Evolutionary conservation across 2,113 vertebrate species (phyloP).

Genomic region (Dolichallabes microphthalmus): DNA sequence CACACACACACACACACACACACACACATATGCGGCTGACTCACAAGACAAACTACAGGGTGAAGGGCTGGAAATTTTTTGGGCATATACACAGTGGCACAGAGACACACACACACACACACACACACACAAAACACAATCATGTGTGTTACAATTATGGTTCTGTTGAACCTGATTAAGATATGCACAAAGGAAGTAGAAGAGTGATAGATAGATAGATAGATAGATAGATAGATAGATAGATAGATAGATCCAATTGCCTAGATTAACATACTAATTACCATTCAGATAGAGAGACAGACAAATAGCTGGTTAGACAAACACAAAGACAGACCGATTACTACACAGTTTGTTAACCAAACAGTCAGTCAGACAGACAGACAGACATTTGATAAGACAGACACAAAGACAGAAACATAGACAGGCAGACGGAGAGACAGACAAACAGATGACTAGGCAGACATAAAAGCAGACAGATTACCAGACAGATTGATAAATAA

Average conservation of each 20-base stretch:
- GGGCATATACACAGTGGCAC: background rate
- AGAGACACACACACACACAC: background rate
- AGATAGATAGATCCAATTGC: too few relatives aligned
- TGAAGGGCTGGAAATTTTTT: background rate
- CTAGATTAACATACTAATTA: background rate
- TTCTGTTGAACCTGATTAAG: background rate
- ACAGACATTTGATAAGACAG: background rate
- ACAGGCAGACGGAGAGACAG: too few relatives aligned
- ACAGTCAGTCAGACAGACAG: too few relatives aligned
- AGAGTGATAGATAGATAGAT: background rate
- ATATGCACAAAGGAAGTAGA: background rate
- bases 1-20: constrained; percentile 16
- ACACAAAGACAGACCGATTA: too few relatives aligned
- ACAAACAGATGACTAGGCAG: too few relatives aligned
- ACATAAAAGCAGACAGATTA: too few relatives aligned
- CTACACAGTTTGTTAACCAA: too few relatives aligned
- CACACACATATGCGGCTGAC: background rate
- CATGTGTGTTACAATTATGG: background rate
- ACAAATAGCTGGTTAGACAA: too few relatives aligned
- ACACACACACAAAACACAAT: background rate
- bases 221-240: too few relatives aligned
- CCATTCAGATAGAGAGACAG: background rate
- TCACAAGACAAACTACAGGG: constrained; percentile 23
- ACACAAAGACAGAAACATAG: background rate
- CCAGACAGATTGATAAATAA: background rate